Evolutionary conservation across 2,113 vertebrate species (phyloP), one percentile per base, ranked within the genome.

Genomic region (Sinocyclocheilus anshuiensis): DNA sequence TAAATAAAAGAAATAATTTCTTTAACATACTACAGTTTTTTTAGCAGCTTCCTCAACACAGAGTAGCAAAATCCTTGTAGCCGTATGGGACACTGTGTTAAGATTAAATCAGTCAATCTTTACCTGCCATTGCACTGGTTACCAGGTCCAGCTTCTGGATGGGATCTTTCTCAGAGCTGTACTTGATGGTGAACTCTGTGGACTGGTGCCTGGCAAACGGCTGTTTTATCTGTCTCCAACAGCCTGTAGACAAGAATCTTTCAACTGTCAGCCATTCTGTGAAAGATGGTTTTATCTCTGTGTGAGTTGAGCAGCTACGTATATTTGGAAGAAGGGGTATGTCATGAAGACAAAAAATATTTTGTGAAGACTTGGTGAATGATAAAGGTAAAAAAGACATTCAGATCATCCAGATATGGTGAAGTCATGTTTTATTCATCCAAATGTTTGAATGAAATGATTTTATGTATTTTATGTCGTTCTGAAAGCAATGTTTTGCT

Each of bases 151-250:
- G 90, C 82, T 95, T 96, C 48, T 96, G 94, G 4, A 95, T 87
- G 42, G 92, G 90, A 39, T 96, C 96, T 85, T 96, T 96, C 87
- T 96, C 96, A 0, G 89, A 94, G 74, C 92, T 95, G 77, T 97
- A 97, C 93, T 94, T 96, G 92, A 97, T 96, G 84, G 96, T 96
- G 91, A 96, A 97, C 90, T 97, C 96, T 0, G 95, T 92, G 3
- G 96, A 97, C 79, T 95, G 95, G 86, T 95, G 95, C 75, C 95
- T 94, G 78, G 92, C 90, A 87, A 96, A 96, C 1, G 96, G 95
- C 86, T 95, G 95, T 87, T 96, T 96, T 74, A 96, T 94, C 91
- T 95, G 96, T 84, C 96, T 96, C 97, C 97, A 97, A 63, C 96
- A 97, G 81, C 94, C 97, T 97, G 85, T 87, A 57, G 1, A 33